These are phyloP conservation scores for Uromys caudimaculatus DNA, from an alignment of 2,797 vertebrate species.

Conservation along the genomic window DNA sequence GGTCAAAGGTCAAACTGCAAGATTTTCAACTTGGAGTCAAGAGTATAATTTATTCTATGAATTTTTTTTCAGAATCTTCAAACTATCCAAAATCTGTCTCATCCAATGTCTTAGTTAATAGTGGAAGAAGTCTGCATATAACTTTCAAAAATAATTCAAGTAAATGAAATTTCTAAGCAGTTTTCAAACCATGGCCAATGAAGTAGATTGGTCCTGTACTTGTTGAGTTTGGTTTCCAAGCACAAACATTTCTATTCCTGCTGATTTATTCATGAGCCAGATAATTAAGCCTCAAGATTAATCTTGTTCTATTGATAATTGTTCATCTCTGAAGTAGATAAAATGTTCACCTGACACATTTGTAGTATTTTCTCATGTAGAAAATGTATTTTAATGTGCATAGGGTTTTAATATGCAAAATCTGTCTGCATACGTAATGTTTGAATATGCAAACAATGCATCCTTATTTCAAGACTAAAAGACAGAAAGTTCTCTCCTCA, in stretches of 20 bases:
- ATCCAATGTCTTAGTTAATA: neutral
- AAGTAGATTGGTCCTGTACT: neutral
- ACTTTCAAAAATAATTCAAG: neutral
- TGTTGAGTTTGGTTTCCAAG: neutral
- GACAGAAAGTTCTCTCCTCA: neutral
- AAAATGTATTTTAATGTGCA: neutral
- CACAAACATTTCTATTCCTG: neutral
- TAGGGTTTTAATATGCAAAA: neutral
- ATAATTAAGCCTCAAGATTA: neutral
- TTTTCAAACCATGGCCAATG: neutral
- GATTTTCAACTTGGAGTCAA: neutral
- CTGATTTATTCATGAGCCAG: neutral
- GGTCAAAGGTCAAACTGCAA: neutral
- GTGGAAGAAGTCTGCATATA: neutral
- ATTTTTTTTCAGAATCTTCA: neutral
- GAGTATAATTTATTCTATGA: neutral
- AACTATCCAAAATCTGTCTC: neutral
- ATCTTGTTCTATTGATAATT: neutral
- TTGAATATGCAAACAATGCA: neutral
- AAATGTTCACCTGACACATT: neutral
- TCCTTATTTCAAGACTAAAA: neutral
- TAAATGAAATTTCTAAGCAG: neutral
- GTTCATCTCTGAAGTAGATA: neutral
- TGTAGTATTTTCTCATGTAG: neutral
- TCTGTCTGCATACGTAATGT: neutral